phyloP scores from a whole-genome alignment of 2,888 invertebrate species.

The Tinea trinotella region DNA sequence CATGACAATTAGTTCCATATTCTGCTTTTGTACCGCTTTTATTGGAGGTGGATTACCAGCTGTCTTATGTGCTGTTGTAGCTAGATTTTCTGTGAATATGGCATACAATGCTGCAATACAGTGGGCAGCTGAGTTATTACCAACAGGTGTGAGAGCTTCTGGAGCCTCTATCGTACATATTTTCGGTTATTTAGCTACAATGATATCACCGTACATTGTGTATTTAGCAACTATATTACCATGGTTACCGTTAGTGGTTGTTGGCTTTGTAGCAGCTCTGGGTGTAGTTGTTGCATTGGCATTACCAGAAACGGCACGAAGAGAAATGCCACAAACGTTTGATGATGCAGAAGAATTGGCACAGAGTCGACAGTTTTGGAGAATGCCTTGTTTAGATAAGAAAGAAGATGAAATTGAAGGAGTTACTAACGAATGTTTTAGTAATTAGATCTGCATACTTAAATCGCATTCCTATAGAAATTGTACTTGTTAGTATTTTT shows the following conservation, averaged over 20 bases:
- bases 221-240: conserved; percentile 36
- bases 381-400: conserved; percentile 36
- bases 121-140: conserved; percentile 51
- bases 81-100: conserved; percentile 47
- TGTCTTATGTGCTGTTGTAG: conserved; percentile 43
- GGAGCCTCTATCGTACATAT: conserved; percentile 45
- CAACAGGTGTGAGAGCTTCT: conserved; percentile 45
- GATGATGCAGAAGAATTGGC: conserved; percentile 45
- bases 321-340: conserved; percentile 52
- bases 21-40: conserved; percentile 38
- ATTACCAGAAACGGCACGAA: conserved; percentile 48
- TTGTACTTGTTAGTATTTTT: no score
- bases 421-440: background rate
- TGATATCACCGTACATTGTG: conserved; percentile 49
- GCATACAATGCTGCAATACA: conserved; percentile 37
- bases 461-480: no score
- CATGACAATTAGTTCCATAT: conserved; percentile 32
- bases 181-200: conserved; percentile 39
- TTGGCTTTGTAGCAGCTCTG: conserved; percentile 32
- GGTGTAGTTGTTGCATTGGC: conserved; percentile 34
- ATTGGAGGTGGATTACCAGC: conserved; percentile 37
- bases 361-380: conserved; percentile 35
- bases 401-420: conserved; percentile 6
- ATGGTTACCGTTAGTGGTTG: conserved; percentile 44
- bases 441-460: background rate